These are phyloP conservation scores for Cossypha polioptera DNA, from an alignment of 2,797 vertebrate genomes.

Conservation along the genomic window DNA sequence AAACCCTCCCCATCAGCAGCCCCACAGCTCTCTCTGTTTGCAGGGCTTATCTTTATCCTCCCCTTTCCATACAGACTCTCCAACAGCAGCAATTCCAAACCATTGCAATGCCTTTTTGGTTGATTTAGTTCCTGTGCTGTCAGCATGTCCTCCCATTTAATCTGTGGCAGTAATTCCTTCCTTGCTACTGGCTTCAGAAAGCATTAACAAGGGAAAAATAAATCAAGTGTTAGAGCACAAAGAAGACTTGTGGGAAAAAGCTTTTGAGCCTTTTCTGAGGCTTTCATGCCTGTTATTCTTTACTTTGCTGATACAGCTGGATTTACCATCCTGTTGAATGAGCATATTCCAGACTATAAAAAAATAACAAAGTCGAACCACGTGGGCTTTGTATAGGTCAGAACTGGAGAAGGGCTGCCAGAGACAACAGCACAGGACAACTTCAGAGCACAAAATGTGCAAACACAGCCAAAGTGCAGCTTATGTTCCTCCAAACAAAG, in stretches of 20 bases:
- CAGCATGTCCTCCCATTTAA: constrained; percentile 28
- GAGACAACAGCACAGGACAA: constrained; percentile 6
- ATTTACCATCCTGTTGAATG: constrained; percentile 55
- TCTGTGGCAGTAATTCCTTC: constrained; percentile 47
- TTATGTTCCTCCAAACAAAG: constrained; percentile 9
- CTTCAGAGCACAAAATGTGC: neutral
- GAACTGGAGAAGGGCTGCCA: constrained; percentile 8
- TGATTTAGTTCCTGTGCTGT: constrained; percentile 54
- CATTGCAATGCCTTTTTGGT: neutral
- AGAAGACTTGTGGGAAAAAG: constrained; percentile 62
- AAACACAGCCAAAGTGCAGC: neutral
- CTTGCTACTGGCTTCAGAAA: constrained; percentile 62
- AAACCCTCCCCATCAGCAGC: neutral
- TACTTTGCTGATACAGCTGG: constrained; percentile 63
- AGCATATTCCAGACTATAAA: constrained; percentile 40
- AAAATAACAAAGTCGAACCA: constrained; percentile 41
- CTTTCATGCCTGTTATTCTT: constrained; percentile 63
- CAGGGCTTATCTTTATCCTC: neutral
- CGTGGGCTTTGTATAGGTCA: constrained; percentile 45
- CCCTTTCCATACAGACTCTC: neutral
- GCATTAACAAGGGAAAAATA: constrained; percentile 59
- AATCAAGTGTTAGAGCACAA: constrained; percentile 60
- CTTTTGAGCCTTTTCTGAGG: constrained; percentile 45
- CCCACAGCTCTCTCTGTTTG: neutral
- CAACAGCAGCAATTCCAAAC: neutral